Evolutionary conservation across 1,140 invertebrate species (phyloP).

Genomic region (Brachionus asplanchnoidis): DNA sequence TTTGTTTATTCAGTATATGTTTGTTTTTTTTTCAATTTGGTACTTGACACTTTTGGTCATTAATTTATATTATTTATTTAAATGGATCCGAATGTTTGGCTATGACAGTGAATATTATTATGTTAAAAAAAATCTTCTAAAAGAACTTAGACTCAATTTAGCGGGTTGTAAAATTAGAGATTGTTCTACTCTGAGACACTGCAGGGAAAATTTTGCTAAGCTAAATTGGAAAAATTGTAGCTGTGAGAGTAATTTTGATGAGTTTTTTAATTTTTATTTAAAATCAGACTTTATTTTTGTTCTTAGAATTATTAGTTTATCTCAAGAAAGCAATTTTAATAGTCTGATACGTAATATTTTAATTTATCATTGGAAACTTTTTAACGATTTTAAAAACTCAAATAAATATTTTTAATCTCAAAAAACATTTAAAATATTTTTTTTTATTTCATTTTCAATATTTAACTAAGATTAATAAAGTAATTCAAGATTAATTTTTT

Average conservation of each 20-base stretch:
- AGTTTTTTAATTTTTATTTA: conserved; percentile 1
- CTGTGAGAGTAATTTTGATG: neutral
- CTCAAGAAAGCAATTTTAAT: neutral
- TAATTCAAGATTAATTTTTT: too few species aligned
- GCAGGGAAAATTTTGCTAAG: neutral
- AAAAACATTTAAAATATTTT: neutral
- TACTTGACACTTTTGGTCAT: neutral
- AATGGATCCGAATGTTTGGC: neutral
- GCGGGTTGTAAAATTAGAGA: neutral
- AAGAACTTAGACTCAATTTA: neutral
- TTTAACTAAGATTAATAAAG: neutral
- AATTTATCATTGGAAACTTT: conserved; percentile 18
- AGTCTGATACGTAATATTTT: neutral
- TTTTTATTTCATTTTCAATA: neutral
- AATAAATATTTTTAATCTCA: neutral
- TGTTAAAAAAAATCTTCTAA: neutral
- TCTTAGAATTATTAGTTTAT: neutral
- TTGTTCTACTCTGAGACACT: neutral
- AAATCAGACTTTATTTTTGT: conserved; percentile 6
- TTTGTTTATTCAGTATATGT: conserved; percentile 38
- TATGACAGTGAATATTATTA: neutral
- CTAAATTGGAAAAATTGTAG: neutral
- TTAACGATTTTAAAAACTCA: neutral
- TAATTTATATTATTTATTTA: neutral
- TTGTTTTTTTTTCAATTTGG: conserved; percentile 34